These are phyloP conservation scores for Streptopelia turtur DNA, from an alignment of 2,797 vertebrate genomes.

Conservation along the genomic window DNA sequence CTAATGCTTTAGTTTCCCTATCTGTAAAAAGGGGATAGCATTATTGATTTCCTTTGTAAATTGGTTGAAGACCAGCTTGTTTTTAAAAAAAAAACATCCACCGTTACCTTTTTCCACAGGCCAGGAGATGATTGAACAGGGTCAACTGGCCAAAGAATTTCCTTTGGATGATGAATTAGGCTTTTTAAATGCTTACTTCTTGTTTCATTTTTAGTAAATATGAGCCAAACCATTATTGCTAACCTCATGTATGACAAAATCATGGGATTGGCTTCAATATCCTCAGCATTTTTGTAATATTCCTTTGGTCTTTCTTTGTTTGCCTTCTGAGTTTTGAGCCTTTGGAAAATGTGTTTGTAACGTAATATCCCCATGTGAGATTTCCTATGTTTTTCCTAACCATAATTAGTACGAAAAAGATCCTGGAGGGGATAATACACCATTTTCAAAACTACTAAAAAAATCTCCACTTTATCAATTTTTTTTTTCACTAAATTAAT, in stretches of 20 bases:
- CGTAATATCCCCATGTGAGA: background rate
- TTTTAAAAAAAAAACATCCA: background rate
- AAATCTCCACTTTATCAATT: background rate
- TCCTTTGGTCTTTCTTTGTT: background rate
- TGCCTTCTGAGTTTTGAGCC: background rate
- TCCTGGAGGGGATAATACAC: background rate
- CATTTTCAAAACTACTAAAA: background rate
- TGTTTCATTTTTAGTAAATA: slow-evolving; percentile 12
- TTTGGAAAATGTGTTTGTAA: background rate
- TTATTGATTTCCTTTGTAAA: slow-evolving; percentile 50
- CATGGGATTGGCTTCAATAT: background rate
- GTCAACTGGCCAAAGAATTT: background rate
- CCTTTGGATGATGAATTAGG: background rate
- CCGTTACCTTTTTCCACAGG: background rate
- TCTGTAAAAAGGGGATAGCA: background rate
- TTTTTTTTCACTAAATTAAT: background rate
- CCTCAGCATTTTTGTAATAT: background rate
- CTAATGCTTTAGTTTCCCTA: slow-evolving; percentile 14
- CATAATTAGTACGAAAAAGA: background rate
- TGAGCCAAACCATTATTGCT: background rate
- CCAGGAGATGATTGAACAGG: background rate
- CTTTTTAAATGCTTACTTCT: background rate
- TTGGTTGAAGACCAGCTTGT: slow-evolving; percentile 3
- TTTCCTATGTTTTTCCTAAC: background rate
- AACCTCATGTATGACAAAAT: background rate